Base-by-base conservation (phyloP, 2,113 vertebrate genomes). In the Poecilia latipinna region DNA sequence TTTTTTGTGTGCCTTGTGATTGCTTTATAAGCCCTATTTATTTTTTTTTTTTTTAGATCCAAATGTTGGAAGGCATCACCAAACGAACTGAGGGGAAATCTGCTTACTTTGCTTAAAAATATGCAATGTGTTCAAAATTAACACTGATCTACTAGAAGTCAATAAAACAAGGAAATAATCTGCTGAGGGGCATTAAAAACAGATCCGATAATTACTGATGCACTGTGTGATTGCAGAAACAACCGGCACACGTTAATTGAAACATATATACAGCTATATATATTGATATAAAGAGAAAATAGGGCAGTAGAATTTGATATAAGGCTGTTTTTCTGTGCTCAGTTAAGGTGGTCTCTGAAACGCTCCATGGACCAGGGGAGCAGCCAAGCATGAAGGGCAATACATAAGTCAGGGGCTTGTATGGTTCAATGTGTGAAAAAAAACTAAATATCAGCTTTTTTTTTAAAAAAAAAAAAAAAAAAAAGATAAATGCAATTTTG, bases 21-120 rank as follows among this genome's bases (percentile, higher is more conserved):
- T 61, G 79, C 84, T 91, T 92, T 87, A 86, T 86, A 79, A 81
- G 82, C 83, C 65, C 77, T 78, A 81, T 78, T 84, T 86, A 84
- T 86, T 77, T 79, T 78, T 78, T 85, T 73, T 75, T 28, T 1
- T 85, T 83, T 83, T 85, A 88, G 82, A 86, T 82, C 63, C 62
- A 70, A 80, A 85, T 69, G 82, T 61, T 78, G 80, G 90, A 77
- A 85, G 79, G 79, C 63, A 31, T n/a, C 24, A 15, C 29, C 61
- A 17, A 17, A 12, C 42, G 15, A 35, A 15, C 54, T 24, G 2
- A 29, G 60, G 35, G 77, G 33, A 86, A 79, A 72, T 22, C 51
- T 5, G 29, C 62, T 51, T 57, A 67, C 80, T 85, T 85, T 88
- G 75, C 84, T 85, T 29, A 74, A 71, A 74, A 28, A 57, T 37